Evolutionary conservation across 2,888 invertebrate genomes (phyloP).

Genomic region (Luffia ferchaultella): DNA sequence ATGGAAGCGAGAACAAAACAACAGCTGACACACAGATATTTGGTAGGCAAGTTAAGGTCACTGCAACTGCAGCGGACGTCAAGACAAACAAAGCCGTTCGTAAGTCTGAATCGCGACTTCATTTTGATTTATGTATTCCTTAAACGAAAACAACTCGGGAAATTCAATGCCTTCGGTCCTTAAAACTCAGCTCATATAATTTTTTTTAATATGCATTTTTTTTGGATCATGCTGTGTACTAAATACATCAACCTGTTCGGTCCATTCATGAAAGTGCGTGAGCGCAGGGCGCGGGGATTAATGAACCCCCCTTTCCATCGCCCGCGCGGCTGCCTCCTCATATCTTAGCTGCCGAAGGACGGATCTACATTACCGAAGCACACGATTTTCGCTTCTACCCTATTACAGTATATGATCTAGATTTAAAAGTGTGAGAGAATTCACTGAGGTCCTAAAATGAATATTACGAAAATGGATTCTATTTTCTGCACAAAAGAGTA

Average conservation of each 20-base stretch:
- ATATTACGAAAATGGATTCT: conserved; percentile 21
- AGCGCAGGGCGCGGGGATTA: conserved; percentile 66
- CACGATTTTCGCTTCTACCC: conserved; percentile 14
- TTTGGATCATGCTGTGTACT: conserved; percentile 42
- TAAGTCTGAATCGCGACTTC: background rate
- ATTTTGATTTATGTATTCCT: background rate
- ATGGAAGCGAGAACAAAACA: conserved; percentile 1
- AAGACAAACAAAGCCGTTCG: background rate
- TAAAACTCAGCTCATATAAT: too few species aligned
- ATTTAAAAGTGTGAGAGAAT: conserved; percentile 20
- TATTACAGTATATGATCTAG: conserved; percentile 19
- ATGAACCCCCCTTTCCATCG: conserved; percentile 52
- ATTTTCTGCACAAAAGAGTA: conserved; percentile 21
- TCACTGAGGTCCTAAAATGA: conserved; percentile 11
- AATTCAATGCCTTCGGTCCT: too few species aligned
- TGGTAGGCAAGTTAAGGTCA: background rate
- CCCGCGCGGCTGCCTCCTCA: conserved; percentile 35
- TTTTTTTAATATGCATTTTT: too few species aligned
- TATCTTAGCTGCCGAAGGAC: conserved; percentile 9
- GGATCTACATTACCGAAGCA: background rate
- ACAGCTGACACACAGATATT: conserved; percentile 2
- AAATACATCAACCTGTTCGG: conserved; percentile 63
- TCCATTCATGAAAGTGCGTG: conserved; percentile 67
- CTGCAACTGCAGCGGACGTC: background rate
- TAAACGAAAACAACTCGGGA: too few species aligned